Conservation (phyloP, 2,888 invertebrate genomes). For the Herminia tarsipennalis region DNA sequence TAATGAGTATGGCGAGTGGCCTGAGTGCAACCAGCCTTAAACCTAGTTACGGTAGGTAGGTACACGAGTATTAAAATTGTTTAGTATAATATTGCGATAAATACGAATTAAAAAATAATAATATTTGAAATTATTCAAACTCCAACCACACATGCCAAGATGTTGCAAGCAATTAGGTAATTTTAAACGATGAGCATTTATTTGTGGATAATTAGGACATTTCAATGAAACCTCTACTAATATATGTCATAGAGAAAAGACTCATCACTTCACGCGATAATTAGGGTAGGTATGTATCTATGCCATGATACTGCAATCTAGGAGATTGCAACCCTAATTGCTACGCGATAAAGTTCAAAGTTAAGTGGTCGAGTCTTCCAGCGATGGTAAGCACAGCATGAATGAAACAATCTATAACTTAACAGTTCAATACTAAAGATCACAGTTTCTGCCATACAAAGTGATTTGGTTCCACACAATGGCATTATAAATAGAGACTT, state of each 20-base stretch:
- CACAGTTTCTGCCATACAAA: constrained; percentile 65
- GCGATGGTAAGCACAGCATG: constrained; percentile 14
- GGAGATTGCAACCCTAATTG: too few species aligned
- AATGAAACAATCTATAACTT: constrained; percentile 48
- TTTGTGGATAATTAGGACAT: constrained; percentile 13
- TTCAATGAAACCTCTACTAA: constrained; percentile 10
- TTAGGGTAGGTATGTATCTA: too few species aligned
- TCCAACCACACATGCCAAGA: constrained; percentile 18
- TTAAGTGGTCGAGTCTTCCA: constrained; percentile 17
- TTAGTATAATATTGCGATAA: constrained; percentile 31
- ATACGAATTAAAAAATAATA: constrained; percentile 1
- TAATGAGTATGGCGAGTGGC: too few species aligned
- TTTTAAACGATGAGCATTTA: constrained; percentile 1
- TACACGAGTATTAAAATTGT: constrained; percentile 49
- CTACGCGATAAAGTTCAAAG: too few species aligned
- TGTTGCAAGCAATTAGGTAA: constrained; percentile 15
- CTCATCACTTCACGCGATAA: not conserved
- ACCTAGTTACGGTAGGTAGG: constrained; percentile 45
- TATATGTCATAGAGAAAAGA: constrained; percentile 10
- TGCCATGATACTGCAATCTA: too few species aligned
- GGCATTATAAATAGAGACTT: constrained; percentile 52
- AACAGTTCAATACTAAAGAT: constrained; percentile 67
- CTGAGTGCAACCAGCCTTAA: too few species aligned
- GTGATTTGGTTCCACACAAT: constrained; percentile 55
- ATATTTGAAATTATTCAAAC: constrained; percentile 2